Evolutionary conservation across 2,797 vertebrate species (phyloP), one percentile per base, ranked within the genome.

Genomic region (Karalla daura): DNA sequence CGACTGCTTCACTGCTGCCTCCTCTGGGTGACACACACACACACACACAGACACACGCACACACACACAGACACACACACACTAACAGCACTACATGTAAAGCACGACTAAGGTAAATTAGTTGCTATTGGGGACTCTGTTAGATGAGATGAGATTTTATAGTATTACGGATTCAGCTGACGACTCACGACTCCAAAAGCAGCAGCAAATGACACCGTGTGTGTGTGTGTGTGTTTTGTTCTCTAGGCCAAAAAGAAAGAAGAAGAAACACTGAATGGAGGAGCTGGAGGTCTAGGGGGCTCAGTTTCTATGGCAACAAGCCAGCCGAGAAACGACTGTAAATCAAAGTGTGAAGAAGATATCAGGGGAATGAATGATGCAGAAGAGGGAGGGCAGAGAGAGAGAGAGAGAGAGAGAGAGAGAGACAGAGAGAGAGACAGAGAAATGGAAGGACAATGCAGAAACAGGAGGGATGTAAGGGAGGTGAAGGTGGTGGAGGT

Each of bases 21-120:
- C 75, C 92, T 95, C 85, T 93, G 78, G 58, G 92, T 95, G 95
- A 99, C 95, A 30, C 96, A 98, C 51, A 92, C n/a, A n/a, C n/a
- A n/a, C n/a, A n/a, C n/a, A n/a, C 8, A 91, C 82, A 47, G 95
- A 98, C 85, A 99, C 76, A 97, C 98, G 71, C 24, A 55, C 18
- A 78, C 11, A 81, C 69, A 83, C 46, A 86, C 30, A 60, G 4
- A 75, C 23, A 70, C 13, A 75, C 2, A 73, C n/a, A n/a, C n/a
- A n/a, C n/a, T n/a, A n/a, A n/a, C n/a, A n/a, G n/a, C n/a, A n/a
- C n/a, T n/a, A n/a, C n/a, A n/a, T n/a, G n/a, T n/a, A n/a, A n/a
- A n/a, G n/a, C n/a, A n/a, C n/a, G n/a, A n/a, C n/a, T n/a, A n/a
- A n/a, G n/a, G n/a, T n/a, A 27, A 32, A 68, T 55, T 27, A 55